phyloP scores from a whole-genome alignment of 64 coral and sea anemone genomes.

The Stichodactyla helianthus region DNA sequence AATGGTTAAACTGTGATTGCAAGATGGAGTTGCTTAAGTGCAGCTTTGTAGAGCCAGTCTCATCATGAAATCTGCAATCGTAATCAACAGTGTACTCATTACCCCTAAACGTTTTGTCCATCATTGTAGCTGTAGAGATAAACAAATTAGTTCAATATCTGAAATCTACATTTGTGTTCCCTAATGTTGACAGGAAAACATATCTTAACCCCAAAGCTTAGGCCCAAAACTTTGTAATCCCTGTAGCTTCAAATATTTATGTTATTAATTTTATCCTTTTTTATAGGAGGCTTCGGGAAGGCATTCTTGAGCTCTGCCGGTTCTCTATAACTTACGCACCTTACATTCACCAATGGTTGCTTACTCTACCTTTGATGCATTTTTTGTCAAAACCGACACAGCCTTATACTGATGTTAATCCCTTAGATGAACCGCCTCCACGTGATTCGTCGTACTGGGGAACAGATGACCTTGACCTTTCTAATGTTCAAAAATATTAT shows the following conservation, averaged over 20 bases:
- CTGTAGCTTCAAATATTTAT: neutral
- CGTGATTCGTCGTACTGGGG: neutral
- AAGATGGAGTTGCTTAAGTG: too few relatives aligned
- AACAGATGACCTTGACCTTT: neutral
- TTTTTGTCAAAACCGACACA: neutral
- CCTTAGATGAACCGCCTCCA: neutral
- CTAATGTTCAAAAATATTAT: neutral
- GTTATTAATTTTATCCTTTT: neutral
- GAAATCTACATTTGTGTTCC: too few relatives aligned
- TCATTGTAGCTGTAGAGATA: too few relatives aligned
- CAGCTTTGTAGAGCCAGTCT: too few relatives aligned
- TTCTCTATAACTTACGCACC: neutral
- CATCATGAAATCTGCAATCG: too few relatives aligned
- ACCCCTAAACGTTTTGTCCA: too few relatives aligned
- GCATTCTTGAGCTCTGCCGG: neutral
- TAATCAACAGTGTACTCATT: too few relatives aligned
- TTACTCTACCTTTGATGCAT: slow-evolving; percentile 2
- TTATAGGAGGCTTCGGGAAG: slow-evolving; percentile 6
- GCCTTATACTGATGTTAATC: neutral
- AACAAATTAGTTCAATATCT: too few relatives aligned
- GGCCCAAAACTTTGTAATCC: too few relatives aligned
- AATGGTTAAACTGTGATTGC: too few relatives aligned
- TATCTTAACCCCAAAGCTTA: too few relatives aligned
- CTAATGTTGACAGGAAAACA: too few relatives aligned
- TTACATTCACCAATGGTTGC: neutral